Conservation (phyloP, 2,888 invertebrate species). For the Pinctada fucata region DNA sequence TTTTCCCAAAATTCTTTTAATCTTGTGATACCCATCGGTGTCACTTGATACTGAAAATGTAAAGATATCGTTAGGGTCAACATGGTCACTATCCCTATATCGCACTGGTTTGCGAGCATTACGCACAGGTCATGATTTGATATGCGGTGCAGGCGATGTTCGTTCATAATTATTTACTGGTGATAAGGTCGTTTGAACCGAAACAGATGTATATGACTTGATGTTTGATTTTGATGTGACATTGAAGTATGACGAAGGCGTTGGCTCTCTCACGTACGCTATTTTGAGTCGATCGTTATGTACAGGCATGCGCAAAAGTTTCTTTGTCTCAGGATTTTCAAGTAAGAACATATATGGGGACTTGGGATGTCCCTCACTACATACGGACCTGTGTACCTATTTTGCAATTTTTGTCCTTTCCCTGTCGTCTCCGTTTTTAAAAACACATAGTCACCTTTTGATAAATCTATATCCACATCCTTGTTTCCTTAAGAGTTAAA, state of each 20-base stretch:
- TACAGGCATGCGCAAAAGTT: constrained; percentile 24
- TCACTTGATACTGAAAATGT: constrained; percentile 21
- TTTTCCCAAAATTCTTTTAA: constrained; percentile 15
- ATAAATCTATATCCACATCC: constrained; percentile 2
- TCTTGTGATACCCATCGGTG: constrained; percentile 11
- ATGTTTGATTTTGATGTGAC: background rate
- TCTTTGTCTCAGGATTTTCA: constrained; percentile 10
- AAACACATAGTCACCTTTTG: constrained; percentile 31
- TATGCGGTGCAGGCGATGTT: too few relatives aligned
- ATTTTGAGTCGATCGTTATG: constrained; percentile 37
- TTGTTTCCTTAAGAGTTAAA: too few relatives aligned
- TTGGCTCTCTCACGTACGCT: constrained; percentile 30
- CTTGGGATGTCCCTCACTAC: constrained; percentile 14
- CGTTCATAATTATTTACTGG: too few relatives aligned
- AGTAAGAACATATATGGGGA: constrained; percentile 26
- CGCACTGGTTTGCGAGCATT: constrained; percentile 9
- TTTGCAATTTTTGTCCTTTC: constrained; percentile 25
- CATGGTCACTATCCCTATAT: constrained; percentile 25
- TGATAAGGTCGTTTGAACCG: background rate
- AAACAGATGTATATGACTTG: background rate
- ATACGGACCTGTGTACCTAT: constrained; percentile 24
- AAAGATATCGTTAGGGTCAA: constrained; percentile 14
- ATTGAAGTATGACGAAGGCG: constrained; percentile 24
- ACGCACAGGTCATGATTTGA: background rate
- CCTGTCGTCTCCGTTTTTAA: constrained; percentile 10